Evolutionary conservation across 1,140 invertebrate genomes (phyloP).

Genomic region (Drosophila albomicans): DNA sequence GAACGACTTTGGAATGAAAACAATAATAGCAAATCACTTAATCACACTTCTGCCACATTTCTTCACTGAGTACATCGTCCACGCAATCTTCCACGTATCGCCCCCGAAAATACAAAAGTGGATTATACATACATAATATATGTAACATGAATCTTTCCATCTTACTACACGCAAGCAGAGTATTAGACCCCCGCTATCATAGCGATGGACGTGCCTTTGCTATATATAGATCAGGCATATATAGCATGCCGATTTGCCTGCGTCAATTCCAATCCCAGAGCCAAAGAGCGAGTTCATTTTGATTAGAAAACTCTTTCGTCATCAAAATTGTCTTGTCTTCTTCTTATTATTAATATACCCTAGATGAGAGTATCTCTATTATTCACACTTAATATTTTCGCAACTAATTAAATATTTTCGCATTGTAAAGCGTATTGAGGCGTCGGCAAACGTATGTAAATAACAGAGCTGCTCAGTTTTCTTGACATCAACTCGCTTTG

Average conservation of each 20-base stretch:
- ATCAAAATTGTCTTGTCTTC: constrained; percentile 17
- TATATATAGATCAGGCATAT: constrained; percentile 18
- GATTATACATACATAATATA: neutral
- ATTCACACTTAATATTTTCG: too few relatives aligned
- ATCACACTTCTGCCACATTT: constrained; percentile 10
- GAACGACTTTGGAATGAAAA: constrained; percentile 6
- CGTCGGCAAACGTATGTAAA: too few relatives aligned
- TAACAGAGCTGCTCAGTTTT: too few relatives aligned
- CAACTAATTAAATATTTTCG: too few relatives aligned
- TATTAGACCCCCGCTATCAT: constrained; percentile 19
- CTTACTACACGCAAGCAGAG: neutral
- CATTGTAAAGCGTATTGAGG: too few relatives aligned
- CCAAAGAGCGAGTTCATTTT: constrained; percentile 36
- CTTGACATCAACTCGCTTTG: constrained; percentile 4
- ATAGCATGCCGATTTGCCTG: constrained; percentile 12
- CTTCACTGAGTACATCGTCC: constrained; percentile 3
- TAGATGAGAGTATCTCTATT: neutral
- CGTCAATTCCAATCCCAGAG: constrained; percentile 38
- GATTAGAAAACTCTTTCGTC: constrained; percentile 48
- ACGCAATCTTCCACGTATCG: neutral
- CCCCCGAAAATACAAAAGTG: neutral
- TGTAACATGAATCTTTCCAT: neutral
- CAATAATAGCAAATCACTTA: constrained; percentile 5
- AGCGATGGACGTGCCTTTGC: constrained; percentile 4
- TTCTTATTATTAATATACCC: neutral